Evolutionary conservation across 92 coral and sea anemone genomes (phyloP), one percentile per base, ranked within the genome.

Genomic region (Galaxea fascicularis): DNA sequence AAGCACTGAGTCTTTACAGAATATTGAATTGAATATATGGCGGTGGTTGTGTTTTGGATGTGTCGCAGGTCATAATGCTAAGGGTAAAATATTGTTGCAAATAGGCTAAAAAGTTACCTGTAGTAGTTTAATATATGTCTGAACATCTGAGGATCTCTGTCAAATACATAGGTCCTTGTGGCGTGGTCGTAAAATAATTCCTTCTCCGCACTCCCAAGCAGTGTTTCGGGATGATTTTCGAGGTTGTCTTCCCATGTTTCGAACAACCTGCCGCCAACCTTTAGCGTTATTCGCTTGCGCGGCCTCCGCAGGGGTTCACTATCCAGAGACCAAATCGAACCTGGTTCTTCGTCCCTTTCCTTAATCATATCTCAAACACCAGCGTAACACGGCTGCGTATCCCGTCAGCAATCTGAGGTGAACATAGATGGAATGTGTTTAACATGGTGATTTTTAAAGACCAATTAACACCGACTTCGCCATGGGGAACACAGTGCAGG

Each of bases 141-240:
- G 65, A 94, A 94, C 95, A 94, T 92, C 14, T 86, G 85, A 2
- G 98, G 98, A 15, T 94, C 98, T 15, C 98, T 91, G 62, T 94
- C 98, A 72, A 94, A 94, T 30, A 81, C 86, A 28, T 94, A 94
- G 84, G 89, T 89, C 57, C 85, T 92, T 21, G 82, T 89, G 5
- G 46, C 58, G 8, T 64, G 83, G 65, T 94, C 92, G 62, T 74
- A 92, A 74, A 87, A 92, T 31, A 89, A 21, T 74, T 94, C 98
- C 17, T 90, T 92, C 20, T 94, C 95, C 1, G 82, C 67, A 68
- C 94, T 90, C 0, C 95, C 98, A 9, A 94, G 83, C 25, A 94
- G 86, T 44, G 98, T 92, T 4, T 90, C 73, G 0, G 98, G 98
- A 39, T 94, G 91, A 22, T 87, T 88, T 26, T 62, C 86, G 16